Evolutionary conservation across 2,797 vertebrate genomes (phyloP), one percentile per base, ranked within the genome.

Genomic region (Glyptemys insculpta): DNA sequence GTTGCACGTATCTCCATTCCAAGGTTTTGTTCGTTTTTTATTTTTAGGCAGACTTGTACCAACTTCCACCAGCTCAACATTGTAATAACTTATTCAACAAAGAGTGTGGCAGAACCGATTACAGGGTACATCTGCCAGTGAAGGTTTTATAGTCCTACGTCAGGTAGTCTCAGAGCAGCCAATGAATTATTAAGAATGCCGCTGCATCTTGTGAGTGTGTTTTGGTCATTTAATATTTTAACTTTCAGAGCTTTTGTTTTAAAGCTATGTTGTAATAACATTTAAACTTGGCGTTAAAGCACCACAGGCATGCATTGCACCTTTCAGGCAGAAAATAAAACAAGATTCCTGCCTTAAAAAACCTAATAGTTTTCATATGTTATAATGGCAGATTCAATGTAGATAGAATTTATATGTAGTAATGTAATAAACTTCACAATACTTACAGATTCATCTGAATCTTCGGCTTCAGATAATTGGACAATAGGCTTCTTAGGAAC

Each of bases 401-500:
- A 18, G 65, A 59, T 21, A 0, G 41, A 10, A 89, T 10, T 16
- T 49, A 86, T 1, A 57, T 37, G 53, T 81, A 76, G 4, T 19
- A 27, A 12, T 81, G 88, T 5, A 62, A 57, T 86, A 93, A 85
- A 47, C 31, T 87, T 44, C 65, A 50, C 29, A 88, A 92, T 88
- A 99, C 99, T 99, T 98, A 99, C 99, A 86, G 98, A 98, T 96
- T 99, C 99, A 97, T 99, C 99, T 23, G 96, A 83, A 1, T 99
- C 99, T 93, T 99, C 98, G 2, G 98, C 99, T 96, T 98, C 97
- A 47, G 99, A 99, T 91, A 99, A 98, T 54, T 98, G 98, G 83
- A 98, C 76, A 88, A 99, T 99, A 52, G 98, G 98, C 96, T 99
- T 99, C 98, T 98, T 99, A 5, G 99, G 99, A 91, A 99, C 98